phyloP scores from a whole-genome alignment of 1,140 invertebrate species.

The Drosophila tsacasi region DNA sequence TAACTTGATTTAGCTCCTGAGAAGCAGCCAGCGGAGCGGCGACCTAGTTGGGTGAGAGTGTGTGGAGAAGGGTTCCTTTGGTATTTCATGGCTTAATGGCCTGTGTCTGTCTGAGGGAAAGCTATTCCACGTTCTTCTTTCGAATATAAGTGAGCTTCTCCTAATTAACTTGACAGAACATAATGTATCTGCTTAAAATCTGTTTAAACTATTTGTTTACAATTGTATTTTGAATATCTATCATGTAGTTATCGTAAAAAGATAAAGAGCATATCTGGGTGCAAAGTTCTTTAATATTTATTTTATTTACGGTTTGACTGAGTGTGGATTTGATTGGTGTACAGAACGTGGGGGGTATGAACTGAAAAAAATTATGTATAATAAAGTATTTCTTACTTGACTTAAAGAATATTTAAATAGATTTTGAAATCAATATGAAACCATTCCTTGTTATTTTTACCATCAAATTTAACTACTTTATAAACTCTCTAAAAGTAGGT shows the following conservation, averaged over 20 bases:
- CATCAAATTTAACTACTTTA: no score
- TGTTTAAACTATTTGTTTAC: background rate
- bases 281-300: slow-evolving; percentile 1
- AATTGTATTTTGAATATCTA: background rate
- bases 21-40: slow-evolving; percentile 7
- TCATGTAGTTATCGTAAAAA: background rate
- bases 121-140: background rate
- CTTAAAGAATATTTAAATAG: background rate
- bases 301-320: slow-evolving; percentile 12
- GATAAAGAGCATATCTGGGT: slow-evolving; percentile 7
- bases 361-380: background rate
- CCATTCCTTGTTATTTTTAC: no score
- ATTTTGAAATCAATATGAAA: no score
- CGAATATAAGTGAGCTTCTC: background rate
- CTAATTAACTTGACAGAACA: background rate
- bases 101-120: slow-evolving; percentile 16
- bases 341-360: background rate
- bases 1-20: slow-evolving; percentile 14
- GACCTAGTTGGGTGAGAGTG: slow-evolving; percentile 22
- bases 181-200: slow-evolving; percentile 4
- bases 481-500: background rate
- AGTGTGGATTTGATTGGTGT: background rate
- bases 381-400: background rate
- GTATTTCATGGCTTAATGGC: slow-evolving; percentile 2
- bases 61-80: slow-evolving; percentile 27